Conservation (phyloP, 2,113 vertebrate species). For the Hiodon tergisus region DNA sequence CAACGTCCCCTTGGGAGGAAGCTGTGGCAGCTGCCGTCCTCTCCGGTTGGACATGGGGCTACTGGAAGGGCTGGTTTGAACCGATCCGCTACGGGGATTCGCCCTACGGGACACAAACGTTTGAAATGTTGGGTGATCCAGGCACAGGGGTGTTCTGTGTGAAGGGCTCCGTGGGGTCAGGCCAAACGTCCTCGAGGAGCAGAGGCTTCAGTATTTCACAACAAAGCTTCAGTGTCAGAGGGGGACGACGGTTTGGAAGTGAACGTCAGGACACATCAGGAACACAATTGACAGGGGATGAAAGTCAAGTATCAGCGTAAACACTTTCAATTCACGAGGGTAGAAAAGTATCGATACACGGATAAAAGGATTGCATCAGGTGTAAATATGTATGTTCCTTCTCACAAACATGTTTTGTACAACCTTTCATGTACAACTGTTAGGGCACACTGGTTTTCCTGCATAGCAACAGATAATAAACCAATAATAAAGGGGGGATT, state of each 20-base stretch:
- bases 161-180: neutral
- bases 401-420: conserved; percentile 1
- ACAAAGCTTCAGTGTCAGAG: neutral
- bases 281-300: neutral
- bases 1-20: conserved; percentile 76
- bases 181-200: no score
- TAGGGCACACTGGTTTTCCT: neutral
- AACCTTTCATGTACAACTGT: conserved; percentile 8
- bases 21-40: conserved; percentile 79
- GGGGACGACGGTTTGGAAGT: neutral
- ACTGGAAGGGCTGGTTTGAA: conserved; percentile 80
- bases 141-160: neutral
- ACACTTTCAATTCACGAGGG: neutral
- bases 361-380: neutral
- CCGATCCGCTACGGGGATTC: conserved; percentile 72
- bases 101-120: conserved; percentile 65
- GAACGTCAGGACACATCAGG: neutral
- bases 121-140: conserved; percentile 9
- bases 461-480: neutral
- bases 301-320: neutral
- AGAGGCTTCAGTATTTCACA: neutral
- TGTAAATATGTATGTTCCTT: neutral
- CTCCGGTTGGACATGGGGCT: conserved; percentile 70
- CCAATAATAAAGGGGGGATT: neutral
- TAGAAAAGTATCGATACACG: neutral